Evolutionary conservation across 2,113 vertebrate genomes (phyloP).

Genomic region (Syngnathus typhle): DNA sequence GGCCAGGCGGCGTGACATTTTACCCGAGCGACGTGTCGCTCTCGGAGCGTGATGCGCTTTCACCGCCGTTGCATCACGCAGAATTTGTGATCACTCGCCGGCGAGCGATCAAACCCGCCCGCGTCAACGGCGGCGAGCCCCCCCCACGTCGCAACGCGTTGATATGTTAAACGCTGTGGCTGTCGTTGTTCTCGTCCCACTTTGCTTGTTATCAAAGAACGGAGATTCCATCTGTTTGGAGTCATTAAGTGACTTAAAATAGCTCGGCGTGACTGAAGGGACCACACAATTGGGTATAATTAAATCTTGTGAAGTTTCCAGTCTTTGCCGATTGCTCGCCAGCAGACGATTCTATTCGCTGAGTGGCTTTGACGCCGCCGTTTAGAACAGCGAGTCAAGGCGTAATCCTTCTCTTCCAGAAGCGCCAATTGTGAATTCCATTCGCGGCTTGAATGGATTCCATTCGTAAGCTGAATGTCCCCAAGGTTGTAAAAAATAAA

Average conservation of each 20-base stretch:
- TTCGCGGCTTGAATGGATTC: background rate
- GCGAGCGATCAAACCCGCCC: slow-evolving; percentile 53
- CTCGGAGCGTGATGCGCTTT: slow-evolving; percentile 39
- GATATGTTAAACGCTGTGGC: slow-evolving; percentile 28
- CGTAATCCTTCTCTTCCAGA: slow-evolving; percentile 37
- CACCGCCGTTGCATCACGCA: slow-evolving; percentile 54
- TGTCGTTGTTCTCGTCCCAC: slow-evolving; percentile 22
- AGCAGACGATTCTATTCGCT: slow-evolving; percentile 44
- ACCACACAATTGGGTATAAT: slow-evolving; percentile 57
- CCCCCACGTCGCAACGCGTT: slow-evolving; percentile 20
- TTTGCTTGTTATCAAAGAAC: slow-evolving; percentile 50
- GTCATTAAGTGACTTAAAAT: slow-evolving; percentile 44
- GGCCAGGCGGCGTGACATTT: slow-evolving; percentile 36
- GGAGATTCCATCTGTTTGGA: slow-evolving; percentile 39
- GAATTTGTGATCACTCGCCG: slow-evolving; percentile 21
- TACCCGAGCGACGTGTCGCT: slow-evolving; percentile 31
- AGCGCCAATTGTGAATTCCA: background rate
- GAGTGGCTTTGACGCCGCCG: slow-evolving; percentile 43
- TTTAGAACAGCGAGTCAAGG: slow-evolving; percentile 37
- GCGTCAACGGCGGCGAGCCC: slow-evolving; percentile 28
- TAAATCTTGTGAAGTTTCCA: slow-evolving; percentile 47
- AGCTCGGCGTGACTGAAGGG: slow-evolving; percentile 48
- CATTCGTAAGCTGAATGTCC: background rate
- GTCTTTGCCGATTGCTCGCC: slow-evolving; percentile 53
- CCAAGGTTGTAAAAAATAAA: background rate